Conservation (phyloP, 2,797 vertebrate species). For the Dromococcyx pavoninus region DNA sequence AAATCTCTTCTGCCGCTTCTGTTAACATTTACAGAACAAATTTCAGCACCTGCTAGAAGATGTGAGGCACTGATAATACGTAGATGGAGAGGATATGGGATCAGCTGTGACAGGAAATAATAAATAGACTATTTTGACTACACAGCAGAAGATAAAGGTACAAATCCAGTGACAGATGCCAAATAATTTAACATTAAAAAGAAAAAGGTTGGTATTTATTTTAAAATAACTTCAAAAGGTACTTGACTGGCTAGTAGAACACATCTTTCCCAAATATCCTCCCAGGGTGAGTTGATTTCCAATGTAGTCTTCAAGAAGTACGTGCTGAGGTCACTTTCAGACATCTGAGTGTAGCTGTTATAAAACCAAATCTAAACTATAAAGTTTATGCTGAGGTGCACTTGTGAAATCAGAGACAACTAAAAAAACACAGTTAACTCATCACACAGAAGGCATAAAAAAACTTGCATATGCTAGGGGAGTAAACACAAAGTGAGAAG, state of each 20-base stretch:
- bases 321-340: background rate
- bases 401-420: background rate
- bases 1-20: slow-evolving; percentile 52
- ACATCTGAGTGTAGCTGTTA: background rate
- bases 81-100: slow-evolving; percentile 32
- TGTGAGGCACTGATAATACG: slow-evolving; percentile 43
- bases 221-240: slow-evolving; percentile 7
- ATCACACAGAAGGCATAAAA: background rate
- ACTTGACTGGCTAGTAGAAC: background rate
- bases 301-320: background rate
- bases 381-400: background rate
- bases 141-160: slow-evolving; percentile 12
- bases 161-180: background rate
- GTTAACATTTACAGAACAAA: slow-evolving; percentile 72
- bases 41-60: slow-evolving; percentile 60
- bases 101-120: slow-evolving; percentile 62
- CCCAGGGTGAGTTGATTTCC: background rate
- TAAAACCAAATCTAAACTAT: background rate
- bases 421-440: background rate
- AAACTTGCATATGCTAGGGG: background rate
- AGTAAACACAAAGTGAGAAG: background rate
- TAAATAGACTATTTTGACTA: slow-evolving; percentile 28
- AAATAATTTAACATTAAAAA: slow-evolving; percentile 34
- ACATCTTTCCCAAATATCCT: background rate
- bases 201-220: background rate